Evolutionary conservation across 2,113 vertebrate species (phyloP).

Genomic region (Oenanthe melanoleuca): DNA sequence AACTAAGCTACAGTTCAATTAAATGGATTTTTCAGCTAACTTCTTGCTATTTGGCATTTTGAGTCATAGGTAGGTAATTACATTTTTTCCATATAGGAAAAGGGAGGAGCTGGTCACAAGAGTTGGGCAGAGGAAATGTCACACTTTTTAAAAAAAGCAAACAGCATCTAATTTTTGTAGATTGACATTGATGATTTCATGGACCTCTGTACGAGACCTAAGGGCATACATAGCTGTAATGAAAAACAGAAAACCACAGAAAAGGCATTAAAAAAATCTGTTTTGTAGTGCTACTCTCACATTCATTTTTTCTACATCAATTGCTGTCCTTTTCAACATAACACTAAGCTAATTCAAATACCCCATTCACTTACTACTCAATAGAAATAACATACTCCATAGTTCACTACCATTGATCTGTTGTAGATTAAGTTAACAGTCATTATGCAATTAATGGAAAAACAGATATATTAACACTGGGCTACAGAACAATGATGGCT

Average conservation of each 20-base stretch:
- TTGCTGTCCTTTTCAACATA: slow-evolving; percentile 10
- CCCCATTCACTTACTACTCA: not conserved
- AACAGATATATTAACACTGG: not conserved
- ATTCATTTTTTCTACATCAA: slow-evolving; percentile 29
- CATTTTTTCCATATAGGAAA: not conserved
- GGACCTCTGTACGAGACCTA: not conserved
- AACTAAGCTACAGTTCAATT: not conserved
- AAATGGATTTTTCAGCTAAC: not conserved
- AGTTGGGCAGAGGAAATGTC: not conserved
- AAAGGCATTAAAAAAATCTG: not conserved
- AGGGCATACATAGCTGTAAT: not conserved
- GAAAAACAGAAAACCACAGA: not conserved
- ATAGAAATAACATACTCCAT: not conserved
- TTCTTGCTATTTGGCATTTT: not conserved
- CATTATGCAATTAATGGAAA: slow-evolving; percentile 27
- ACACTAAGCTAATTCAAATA: not conserved
- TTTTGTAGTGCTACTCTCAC: not conserved
- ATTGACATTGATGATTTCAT: not conserved
- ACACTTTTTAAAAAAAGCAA: not conserved
- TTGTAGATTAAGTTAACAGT: slow-evolving; percentile 36
- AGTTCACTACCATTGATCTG: slow-evolving; percentile 33
- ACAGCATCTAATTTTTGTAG: not conserved
- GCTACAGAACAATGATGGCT: not conserved
- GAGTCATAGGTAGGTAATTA: not conserved
- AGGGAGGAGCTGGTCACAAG: not conserved